phyloP scores from a whole-genome alignment of 2,888 invertebrate genomes.

The Troides oblongomaculatus region DNA sequence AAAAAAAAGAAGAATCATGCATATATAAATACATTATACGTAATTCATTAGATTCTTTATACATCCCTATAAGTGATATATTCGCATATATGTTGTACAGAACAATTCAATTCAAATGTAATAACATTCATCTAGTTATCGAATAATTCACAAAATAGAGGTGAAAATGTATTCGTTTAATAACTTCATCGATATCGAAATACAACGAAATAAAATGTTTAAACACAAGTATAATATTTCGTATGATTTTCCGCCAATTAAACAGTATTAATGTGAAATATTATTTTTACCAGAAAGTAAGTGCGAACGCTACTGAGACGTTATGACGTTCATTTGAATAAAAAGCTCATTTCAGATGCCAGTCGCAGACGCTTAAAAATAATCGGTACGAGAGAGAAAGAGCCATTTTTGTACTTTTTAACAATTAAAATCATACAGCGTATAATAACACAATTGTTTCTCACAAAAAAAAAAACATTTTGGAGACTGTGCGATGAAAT shows the following conservation, averaged over 20 bases:
- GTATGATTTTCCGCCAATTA: conserved; percentile 4
- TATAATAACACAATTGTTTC: conserved; percentile 7
- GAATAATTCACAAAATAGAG: too few relatives aligned
- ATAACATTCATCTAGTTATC: too few relatives aligned
- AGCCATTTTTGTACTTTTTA: conserved; percentile 22
- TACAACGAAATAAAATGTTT: not conserved
- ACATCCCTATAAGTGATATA: too few relatives aligned
- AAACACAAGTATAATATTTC: conserved; percentile 2
- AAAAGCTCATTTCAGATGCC: conserved; percentile 28
- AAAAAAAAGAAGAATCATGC: too few relatives aligned
- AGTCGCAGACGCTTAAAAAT: conserved; percentile 29
- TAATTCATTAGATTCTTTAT: too few relatives aligned
- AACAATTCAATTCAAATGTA: too few relatives aligned
- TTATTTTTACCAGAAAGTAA: conserved; percentile 23
- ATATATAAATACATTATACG: too few relatives aligned
- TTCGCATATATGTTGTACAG: too few relatives aligned
- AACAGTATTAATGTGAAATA: conserved; percentile 14
- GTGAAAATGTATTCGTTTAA: not conserved
- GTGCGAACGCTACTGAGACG: conserved; percentile 28
- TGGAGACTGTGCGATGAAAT: too few relatives aligned
- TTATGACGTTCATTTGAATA: conserved; percentile 29
- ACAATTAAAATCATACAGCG: conserved; percentile 21
- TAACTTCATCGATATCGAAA: not conserved
- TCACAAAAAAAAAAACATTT: not conserved
- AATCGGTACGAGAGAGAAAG: conserved; percentile 17